These are phyloP conservation scores for Drosophila barbarae DNA, from an alignment of 2,888 invertebrate genomes.

Conservation along the genomic window DNA sequence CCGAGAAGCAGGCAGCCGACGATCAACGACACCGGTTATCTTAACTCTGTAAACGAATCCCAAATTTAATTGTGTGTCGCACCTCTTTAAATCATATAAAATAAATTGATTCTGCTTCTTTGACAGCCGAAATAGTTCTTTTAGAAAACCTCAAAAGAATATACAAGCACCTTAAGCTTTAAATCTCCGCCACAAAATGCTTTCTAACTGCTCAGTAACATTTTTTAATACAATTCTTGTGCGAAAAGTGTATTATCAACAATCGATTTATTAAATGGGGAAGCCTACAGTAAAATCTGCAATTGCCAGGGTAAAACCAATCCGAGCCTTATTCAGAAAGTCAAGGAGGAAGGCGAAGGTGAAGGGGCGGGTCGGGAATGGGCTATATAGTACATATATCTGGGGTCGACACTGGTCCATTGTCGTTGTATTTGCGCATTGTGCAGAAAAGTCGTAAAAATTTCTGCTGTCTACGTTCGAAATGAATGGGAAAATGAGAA, in stretches of 20 bases:
- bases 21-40: too few relatives aligned
- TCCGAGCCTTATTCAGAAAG: slow-evolving; percentile 6
- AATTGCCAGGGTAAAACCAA: slow-evolving; percentile 26
- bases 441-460: slow-evolving; percentile 75
- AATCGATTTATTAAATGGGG: slow-evolving; percentile 72
- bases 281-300: slow-evolving; percentile 59
- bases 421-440: slow-evolving; percentile 71
- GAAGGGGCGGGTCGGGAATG: slow-evolving; percentile 4
- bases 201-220: slow-evolving; percentile 29
- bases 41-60: too few relatives aligned
- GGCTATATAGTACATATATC: slow-evolving; percentile 14
- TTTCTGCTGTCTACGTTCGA: slow-evolving; percentile 63
- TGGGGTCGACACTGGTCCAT: slow-evolving; percentile 58
- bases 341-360: slow-evolving; percentile 24
- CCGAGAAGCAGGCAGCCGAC: too few relatives aligned
- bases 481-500: slow-evolving; percentile 45
- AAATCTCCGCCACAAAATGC: not conserved
- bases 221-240: slow-evolving; percentile 67
- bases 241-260: slow-evolving; percentile 66
- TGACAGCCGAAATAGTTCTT: not conserved
- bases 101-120: not conserved
- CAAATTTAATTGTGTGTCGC: too few relatives aligned
- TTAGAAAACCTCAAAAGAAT: not conserved
- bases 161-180: not conserved
- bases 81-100: not conserved